Evolutionary conservation across 2,888 invertebrate species (phyloP), one percentile per base, ranked within the genome.

Genomic region (Oscheius sp.): DNA sequence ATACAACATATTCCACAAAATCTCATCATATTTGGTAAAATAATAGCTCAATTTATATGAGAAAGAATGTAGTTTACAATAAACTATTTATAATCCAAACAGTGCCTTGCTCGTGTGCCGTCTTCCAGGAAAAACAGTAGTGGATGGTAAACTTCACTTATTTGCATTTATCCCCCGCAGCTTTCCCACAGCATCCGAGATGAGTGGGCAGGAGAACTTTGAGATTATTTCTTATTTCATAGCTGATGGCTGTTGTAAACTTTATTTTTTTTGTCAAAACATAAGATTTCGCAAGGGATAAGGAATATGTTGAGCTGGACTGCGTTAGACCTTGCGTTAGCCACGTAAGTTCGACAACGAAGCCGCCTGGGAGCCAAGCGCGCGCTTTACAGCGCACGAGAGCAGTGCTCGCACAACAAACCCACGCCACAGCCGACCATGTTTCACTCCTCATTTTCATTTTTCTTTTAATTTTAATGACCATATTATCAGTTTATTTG

Each of bases 401-500:
- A 69, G 69, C 69, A 53, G 69, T 55, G 69, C 69, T 69, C 52
- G 69, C 69, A 69, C 69, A 69, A 69, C 69, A 69, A 55, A 69
- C 69, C 69, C 69, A 53, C 69, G 56, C 69, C 66, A 66, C 52
- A 49, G 69, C 69, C 69, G 69, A 69, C 69, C 55, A 69, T 69
- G 69, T 69, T 56, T 69, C 69, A 43, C 66, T 66, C 66, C 61
- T 52, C 66, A 66, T 66, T 66, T 35, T 35, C 35, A 35, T 35
- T 35, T 35, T 35, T 66, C 49, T 49, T 66, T 49, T 16, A 52
- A 49, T 52, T 49, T 16, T 27, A 64, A 52, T 61, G 25, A 29
- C 27, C 2, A 2, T 6, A 35, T 35, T 35, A 35, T 35, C 35
- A 35, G 35, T 35, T 35, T 9, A 35, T 35, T 35, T 35, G 35